Conservation (phyloP, 2,113 vertebrate genomes). For the Oncorhynchus kisutch region DNA sequence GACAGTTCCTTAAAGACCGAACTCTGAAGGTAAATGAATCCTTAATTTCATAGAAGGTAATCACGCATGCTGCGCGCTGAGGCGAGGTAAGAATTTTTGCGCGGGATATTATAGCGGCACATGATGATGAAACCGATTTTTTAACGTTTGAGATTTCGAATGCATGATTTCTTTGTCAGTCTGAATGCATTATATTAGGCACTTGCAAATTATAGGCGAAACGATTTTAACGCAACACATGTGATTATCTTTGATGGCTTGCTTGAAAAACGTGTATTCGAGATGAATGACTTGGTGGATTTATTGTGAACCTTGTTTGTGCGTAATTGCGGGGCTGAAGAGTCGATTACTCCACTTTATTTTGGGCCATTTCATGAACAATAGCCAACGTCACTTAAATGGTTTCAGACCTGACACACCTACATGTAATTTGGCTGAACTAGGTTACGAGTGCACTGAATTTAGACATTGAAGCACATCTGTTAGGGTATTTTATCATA, state of each 20-base stretch:
- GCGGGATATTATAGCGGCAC: not conserved
- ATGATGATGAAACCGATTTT: not conserved
- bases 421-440: not conserved
- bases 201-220: not conserved
- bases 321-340: conserved; percentile 40
- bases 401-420: not conserved
- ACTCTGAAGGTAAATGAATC: conserved; percentile 58
- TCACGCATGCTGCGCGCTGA: not conserved
- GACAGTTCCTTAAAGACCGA: conserved; percentile 35
- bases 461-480: not conserved
- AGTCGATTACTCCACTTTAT: not conserved
- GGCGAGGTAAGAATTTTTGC: not conserved
- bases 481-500: not conserved
- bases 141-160: not conserved
- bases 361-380: not conserved
- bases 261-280: not conserved
- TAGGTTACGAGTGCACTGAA: not conserved
- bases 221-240: not conserved
- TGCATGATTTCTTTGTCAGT: not conserved
- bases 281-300: conserved; percentile 15
- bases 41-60: not conserved
- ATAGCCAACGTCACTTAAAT: not conserved
- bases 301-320: conserved; percentile 17
- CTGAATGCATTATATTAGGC: not conserved
- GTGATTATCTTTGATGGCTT: not conserved